Evolutionary conservation across 1,140 invertebrate species (phyloP).

Genomic region (Oryctes rhinoceros): DNA sequence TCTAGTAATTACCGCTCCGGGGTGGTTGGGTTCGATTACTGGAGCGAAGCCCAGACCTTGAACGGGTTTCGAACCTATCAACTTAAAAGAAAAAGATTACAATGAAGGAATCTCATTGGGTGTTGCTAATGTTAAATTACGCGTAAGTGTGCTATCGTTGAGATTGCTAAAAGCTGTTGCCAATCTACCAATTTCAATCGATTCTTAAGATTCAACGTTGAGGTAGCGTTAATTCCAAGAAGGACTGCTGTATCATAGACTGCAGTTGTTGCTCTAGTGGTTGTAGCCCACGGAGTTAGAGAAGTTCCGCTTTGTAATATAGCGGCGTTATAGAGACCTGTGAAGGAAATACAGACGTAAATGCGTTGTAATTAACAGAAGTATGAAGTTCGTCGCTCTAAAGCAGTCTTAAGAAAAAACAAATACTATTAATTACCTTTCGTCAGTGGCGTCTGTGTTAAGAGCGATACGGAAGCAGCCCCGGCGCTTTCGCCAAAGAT

Average conservation of each 20-base stretch:
- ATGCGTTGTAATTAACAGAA: too few relatives aligned
- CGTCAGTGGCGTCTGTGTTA: not conserved
- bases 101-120: not conserved
- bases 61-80: not conserved
- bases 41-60: not conserved
- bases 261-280: not conserved
- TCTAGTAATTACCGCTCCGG: not conserved
- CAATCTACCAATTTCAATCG: not conserved
- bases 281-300: not conserved
- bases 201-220: not conserved
- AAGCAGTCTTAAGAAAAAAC: not conserved
- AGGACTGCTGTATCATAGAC: not conserved
- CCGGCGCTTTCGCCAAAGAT: conserved; percentile 12
- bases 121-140: not conserved
- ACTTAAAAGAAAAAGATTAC: not conserved
- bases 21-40: conserved; percentile 1
- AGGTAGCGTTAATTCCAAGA: not conserved
- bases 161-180: not conserved
- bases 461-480: not conserved
- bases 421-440: not conserved
- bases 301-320: not conserved
- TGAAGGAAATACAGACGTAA: not conserved
- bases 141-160: not conserved
- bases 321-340: not conserved
- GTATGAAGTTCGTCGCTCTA: too few relatives aligned